phyloP scores from a whole-genome alignment of 2,797 vertebrate species.

The Bovichtus variegatus region DNA sequence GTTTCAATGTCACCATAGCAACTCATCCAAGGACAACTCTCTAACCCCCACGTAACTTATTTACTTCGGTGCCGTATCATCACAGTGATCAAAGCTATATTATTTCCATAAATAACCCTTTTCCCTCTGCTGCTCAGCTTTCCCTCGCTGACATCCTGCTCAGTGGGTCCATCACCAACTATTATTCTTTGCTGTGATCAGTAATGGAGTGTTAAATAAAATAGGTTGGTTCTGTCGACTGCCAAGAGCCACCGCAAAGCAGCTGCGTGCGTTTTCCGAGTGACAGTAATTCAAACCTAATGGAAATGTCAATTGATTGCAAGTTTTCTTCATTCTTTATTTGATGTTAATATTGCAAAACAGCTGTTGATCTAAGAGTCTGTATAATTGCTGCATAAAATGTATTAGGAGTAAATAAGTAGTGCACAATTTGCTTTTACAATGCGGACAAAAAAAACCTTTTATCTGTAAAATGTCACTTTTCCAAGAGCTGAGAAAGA shows the following conservation, averaged over 20 bases:
- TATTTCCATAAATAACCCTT: slow-evolving; percentile 62
- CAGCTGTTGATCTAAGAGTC: slow-evolving; percentile 9
- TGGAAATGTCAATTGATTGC: slow-evolving; percentile 23
- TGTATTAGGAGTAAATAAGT: not conserved
- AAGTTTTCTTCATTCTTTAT: not conserved
- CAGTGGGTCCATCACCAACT: slow-evolving; percentile 29
- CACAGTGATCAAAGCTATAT: slow-evolving; percentile 68
- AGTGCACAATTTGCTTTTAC: not conserved
- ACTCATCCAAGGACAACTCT: slow-evolving; percentile 70
- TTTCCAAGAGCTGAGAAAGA: not conserved
- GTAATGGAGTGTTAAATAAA: slow-evolving; percentile 46
- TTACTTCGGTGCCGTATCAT: slow-evolving; percentile 63
- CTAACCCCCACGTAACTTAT: slow-evolving; percentile 63
- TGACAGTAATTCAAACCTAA: not conserved
- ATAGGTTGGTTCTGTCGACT: slow-evolving; percentile 21
- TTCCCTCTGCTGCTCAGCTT: slow-evolving; percentile 16
- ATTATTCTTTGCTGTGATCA: slow-evolving; percentile 56
- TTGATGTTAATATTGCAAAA: slow-evolving; percentile 1
- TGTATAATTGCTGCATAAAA: not conserved
- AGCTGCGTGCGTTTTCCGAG: not conserved
- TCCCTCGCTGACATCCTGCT: slow-evolving; percentile 43
- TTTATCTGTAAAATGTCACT: not conserved
- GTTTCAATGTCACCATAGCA: slow-evolving; percentile 68
- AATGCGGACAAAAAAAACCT: not conserved
- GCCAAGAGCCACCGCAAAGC: slow-evolving; percentile 5